Conservation (phyloP, 2,113 vertebrate genomes). For the Psephotus haematonotus region DNA sequence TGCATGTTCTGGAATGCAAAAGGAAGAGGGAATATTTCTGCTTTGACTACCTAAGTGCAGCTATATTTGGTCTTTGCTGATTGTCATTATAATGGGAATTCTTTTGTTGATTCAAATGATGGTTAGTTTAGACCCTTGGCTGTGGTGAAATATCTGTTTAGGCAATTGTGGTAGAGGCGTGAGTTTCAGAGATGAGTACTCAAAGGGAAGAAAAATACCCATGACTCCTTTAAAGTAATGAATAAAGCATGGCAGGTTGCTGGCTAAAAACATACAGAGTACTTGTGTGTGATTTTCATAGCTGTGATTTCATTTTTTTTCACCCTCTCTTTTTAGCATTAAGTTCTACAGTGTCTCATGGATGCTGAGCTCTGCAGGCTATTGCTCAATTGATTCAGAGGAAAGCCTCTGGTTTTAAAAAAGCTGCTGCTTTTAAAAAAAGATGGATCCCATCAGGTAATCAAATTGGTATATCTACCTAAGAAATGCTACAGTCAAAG, state of each 20-base stretch:
- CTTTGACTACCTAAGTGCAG: background rate
- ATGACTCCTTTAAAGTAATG: background rate
- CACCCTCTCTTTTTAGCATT: background rate
- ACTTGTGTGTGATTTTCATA: background rate
- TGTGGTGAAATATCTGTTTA: background rate
- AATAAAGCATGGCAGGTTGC: background rate
- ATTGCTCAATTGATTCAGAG: background rate
- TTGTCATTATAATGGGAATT: background rate
- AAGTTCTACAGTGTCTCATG: background rate
- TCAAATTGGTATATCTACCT: background rate
- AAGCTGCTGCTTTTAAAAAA: background rate
- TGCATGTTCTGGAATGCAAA: background rate
- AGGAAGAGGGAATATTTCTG: background rate
- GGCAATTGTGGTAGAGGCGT: background rate
- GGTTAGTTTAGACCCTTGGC: background rate
- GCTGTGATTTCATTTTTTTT: background rate
- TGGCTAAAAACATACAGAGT: background rate
- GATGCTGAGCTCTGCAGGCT: background rate
- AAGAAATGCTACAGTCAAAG: background rate
- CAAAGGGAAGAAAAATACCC: background rate
- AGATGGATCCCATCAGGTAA: background rate
- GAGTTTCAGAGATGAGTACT: background rate
- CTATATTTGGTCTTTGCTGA: background rate
- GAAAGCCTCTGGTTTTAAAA: conserved; percentile 12
- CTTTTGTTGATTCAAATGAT: background rate